Evolutionary conservation across 2,797 vertebrate species (phyloP), one percentile per base, ranked within the genome.

Genomic region (Melopsittacus undulatus): DNA sequence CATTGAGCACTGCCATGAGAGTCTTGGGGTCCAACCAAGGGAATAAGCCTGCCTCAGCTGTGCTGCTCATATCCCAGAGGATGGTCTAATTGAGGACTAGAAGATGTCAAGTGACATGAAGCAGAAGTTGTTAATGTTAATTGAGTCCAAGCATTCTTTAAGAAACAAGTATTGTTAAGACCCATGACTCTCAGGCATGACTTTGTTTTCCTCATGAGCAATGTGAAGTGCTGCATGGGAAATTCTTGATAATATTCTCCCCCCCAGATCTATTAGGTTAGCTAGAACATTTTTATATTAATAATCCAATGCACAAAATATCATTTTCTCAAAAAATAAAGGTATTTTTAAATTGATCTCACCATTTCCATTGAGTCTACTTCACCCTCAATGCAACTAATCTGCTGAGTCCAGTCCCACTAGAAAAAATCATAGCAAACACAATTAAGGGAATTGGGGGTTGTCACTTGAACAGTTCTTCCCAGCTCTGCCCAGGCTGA

Each of bases 1-100:
- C 72, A 26, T 1, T 0, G 0, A 84, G 54, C 57, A 15, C 70
- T 52, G 77, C 5, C 56, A 13, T 0, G 0, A 26, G 45, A 67
- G 40, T 0, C 1, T 40, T 4, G 3, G 69, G 56, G 49, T 43
- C 10, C 45, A 68, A 2, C 42, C 68, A 14, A 4, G 70, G 49
- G 52, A 68, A 68, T 17, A 30, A 74, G 64, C 38, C 13, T 0
- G 11, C 18, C 49, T 48, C 64, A 79, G 66, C 5, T 7, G 0
- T 4, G 38, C 66, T 63, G 59, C 72, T 51, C 74, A 22, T 66
- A 26, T 86, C 88, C 84, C 92, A 34, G 45, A 51, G 69, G 90
- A 88, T 1, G 11, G 27, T 10, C 42, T 90, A 76, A 94, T 57
- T 40, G 92, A 77, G 80, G 83, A 43, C 63, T 26, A 29, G 76